Evolutionary conservation across 2,888 invertebrate species (phyloP).

Genomic region (Caenorhabditis sinica): DNA sequence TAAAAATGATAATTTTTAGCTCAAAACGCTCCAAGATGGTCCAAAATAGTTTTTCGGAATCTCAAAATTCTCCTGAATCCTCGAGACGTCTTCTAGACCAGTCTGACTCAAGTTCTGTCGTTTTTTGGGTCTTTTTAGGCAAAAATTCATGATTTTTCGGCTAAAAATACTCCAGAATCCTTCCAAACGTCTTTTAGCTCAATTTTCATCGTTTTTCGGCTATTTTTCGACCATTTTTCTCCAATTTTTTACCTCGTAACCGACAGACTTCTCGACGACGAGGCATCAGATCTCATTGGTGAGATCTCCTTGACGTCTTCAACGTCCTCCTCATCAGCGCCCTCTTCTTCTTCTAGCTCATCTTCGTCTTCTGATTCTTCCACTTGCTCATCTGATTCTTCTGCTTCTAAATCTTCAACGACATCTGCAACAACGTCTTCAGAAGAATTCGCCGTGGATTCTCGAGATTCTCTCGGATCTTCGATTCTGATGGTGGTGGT

Average conservation of each 20-base stretch:
- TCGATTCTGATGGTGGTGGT: conserved; percentile 42
- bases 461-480: background rate
- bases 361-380: conserved; percentile 55
- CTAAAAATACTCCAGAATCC: too few relatives aligned
- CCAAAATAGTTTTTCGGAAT: too few relatives aligned
- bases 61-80: too few relatives aligned
- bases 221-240: background rate
- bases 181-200: too few relatives aligned
- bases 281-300: conserved; percentile 9
- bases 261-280: conserved; percentile 32
- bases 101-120: too few relatives aligned
- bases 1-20: too few relatives aligned
- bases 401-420: conserved; percentile 31
- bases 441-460: conserved; percentile 22
- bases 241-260: conserved; percentile 28
- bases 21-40: too few relatives aligned
- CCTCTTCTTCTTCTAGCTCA: conserved; percentile 45
- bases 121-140: too few relatives aligned
- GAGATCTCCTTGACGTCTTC: conserved; percentile 20
- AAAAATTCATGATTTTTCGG: too few relatives aligned
- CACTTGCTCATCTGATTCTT: conserved; percentile 26
- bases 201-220: background rate
- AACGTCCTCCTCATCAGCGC: conserved; percentile 23
- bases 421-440: conserved; percentile 33
- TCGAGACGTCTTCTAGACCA: too few relatives aligned